Percentiles rank a stretch among this genome's conserved stretches.
Evolutionary conservation across 1,140 invertebrate species (phyloP).

Genomic region (Epicauta chinensis): DNA sequence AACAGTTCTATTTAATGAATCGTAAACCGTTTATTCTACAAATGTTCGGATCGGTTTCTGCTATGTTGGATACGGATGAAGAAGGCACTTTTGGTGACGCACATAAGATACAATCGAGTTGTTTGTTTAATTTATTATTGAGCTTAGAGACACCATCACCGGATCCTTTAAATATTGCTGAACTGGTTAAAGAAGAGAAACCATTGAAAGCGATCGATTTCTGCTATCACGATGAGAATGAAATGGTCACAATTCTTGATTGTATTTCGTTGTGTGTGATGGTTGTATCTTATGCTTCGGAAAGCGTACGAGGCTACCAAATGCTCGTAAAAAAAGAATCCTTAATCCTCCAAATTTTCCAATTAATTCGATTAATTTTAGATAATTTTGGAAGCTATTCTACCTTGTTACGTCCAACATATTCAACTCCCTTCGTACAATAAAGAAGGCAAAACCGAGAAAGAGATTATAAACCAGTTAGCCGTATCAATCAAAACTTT

Average conservation of each 20-base stretch:
- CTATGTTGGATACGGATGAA: slow-evolving; percentile 91
- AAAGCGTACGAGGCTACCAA: slow-evolving; percentile 91
- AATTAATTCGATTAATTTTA: slow-evolving; percentile 42
- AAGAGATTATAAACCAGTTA: slow-evolving; percentile 91
- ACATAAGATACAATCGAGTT: slow-evolving; percentile 88
- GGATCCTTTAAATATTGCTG: slow-evolving; percentile 91
- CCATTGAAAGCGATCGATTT: slow-evolving; percentile 95
- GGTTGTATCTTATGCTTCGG: slow-evolving; percentile 95
- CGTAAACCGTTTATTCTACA: slow-evolving; percentile 97
- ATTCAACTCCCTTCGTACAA: slow-evolving; percentile 84
- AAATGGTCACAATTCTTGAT: slow-evolving; percentile 89
- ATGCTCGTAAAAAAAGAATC: slow-evolving; percentile 76
- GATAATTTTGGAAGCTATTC: slow-evolving; percentile 92
- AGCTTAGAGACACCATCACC: slow-evolving; percentile 85
- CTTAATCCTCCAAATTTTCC: neutral
- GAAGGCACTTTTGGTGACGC: slow-evolving; percentile 79
- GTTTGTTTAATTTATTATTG: slow-evolving; percentile 84
- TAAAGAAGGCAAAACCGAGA: slow-evolving; percentile 81
- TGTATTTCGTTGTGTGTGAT: slow-evolving; percentile 94
- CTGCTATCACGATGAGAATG: slow-evolving; percentile 93
- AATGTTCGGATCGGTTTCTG: slow-evolving; percentile 97
- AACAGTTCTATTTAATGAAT: slow-evolving; percentile 98
- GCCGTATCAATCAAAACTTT: slow-evolving; percentile 93
- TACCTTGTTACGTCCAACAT: slow-evolving; percentile 91
- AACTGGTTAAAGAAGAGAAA: slow-evolving; percentile 92